Conservation (phyloP, 2,797 vertebrate species). For the Intellagama lesueurii region DNA sequence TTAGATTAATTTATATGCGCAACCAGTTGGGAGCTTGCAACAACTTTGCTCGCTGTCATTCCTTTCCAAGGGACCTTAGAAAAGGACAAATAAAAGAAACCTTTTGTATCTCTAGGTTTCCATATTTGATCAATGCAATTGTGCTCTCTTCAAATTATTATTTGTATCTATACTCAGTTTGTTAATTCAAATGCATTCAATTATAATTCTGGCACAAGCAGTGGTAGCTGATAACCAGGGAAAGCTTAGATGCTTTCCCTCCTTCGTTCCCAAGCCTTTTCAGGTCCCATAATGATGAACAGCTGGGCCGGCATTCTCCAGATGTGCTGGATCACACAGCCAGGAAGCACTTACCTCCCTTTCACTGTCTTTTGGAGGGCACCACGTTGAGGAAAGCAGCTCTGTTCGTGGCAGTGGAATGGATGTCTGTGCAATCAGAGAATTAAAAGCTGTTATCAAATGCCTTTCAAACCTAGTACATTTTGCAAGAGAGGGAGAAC, state of each 20-base stretch:
- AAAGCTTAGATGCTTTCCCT: neutral
- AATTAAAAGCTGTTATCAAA: neutral
- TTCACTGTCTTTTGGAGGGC: neutral
- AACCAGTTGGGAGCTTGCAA: neutral
- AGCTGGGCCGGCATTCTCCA: neutral
- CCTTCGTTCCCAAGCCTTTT: neutral
- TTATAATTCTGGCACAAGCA: neutral
- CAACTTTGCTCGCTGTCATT: neutral
- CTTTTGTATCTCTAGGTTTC: neutral
- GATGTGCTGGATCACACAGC: neutral
- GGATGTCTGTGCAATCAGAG: neutral
- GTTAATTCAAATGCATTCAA: neutral
- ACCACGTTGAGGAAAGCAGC: too few relatives aligned
- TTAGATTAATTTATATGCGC: neutral
- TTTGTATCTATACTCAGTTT: neutral
- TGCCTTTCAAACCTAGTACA: neutral
- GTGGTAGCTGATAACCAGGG: neutral
- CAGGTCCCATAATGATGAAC: neutral
- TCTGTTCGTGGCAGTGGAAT: too few relatives aligned
- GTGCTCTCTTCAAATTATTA: conserved; percentile 5
- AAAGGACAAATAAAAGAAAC: neutral
- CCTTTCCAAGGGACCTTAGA: neutral
- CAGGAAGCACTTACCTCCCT: neutral
- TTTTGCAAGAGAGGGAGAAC: neutral
- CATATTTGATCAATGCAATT: conserved; percentile 26